Base-by-base conservation (phyloP, 1,140 invertebrate species). In the Scaptodrosophila lebanonensis region DNA sequence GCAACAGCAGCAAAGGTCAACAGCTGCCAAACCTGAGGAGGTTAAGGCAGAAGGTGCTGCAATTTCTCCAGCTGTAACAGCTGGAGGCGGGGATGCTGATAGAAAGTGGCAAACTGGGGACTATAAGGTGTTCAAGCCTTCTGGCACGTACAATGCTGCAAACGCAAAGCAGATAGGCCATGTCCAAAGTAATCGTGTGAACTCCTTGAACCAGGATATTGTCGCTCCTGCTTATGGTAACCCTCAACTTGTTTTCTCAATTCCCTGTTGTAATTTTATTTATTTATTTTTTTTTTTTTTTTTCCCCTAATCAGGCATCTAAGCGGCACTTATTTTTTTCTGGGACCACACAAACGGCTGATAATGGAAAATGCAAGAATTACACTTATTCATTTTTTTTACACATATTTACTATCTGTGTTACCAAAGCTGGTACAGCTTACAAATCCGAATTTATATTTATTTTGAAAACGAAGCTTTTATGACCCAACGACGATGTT, bases 61-160 rank as follows among this genome's bases (percentile, higher is more conserved):
- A 1, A n/a, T n/a, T n/a, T n/a, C n/a, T n/a, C n/a, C n/a, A n/a
- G 36, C 40, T 17, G 12, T 15, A 2, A 47, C 33, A n/a, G n/a
- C n/a, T n/a, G n/a, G n/a, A n/a, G n/a, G n/a, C n/a, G n/a, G n/a
- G n/a, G n/a, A n/a, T 22, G 12, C 42, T 2, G 32, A 49, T 6
- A 68, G 68, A 11, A 77, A 77, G 8, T 72, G 73, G 68, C 47
- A 61, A 1, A 52, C 48, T 20, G 56, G 61, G 11, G 57, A 68
- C 22, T 79, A 48, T 11, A 61, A 79, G 39, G 13, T 72, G 17
- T 67, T 79, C 8, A 59, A 79, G 44, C 59, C 72, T 3, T 52
- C 51, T 11, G 58, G 58, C 16, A 40, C 22, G 29, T 56, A 56
- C 52, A 57, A 57, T 12, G 48, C 44, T 29, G 5, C 5, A 29